Evolutionary conservation across 2,888 invertebrate genomes (phyloP), one percentile per base, ranked within the genome.

Genomic region (Julus scanicus): DNA sequence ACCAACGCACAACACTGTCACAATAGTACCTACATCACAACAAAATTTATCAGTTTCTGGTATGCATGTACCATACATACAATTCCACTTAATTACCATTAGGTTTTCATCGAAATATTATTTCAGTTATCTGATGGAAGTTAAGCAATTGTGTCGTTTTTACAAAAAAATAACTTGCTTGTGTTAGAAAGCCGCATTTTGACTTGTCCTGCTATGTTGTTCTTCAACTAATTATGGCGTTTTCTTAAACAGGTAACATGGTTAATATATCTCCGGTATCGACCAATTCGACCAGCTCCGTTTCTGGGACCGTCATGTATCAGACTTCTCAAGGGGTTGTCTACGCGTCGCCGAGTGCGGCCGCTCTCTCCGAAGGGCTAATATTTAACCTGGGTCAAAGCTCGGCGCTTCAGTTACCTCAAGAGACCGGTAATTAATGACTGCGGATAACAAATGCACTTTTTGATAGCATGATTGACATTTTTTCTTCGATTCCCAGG

Each of bases 301-400:
- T 89, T 39, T 89, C 89, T 80, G 89, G 89, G 84, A 91, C 92
- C 17, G 91, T 92, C 80, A 92, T 92, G 91, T 92, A 92, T 89
- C 92, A 92, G 88, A 92, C 92, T 1, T 91, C 92, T 9, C 92
- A 92, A 90, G 92, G 92, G 2, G 90, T 92, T 44, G 92, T 92
- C 84, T 92, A 92, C 90, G 92, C 92, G 80, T 91, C 92, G 4
- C 91, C 92, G n/a, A 91, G 89, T 13, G 90, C 90, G 5, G 90
- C 90, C 4, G 71, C 83, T 20, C 88, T 91, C 40, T 89, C 90
- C 2, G 91, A 91, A 86, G 91, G 92, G 49, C 91, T 91, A 87
- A 91, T 92, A 20, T 91, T 92, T 88, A 92, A 92, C 90, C 91
- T 92, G 88, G 92, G 91, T 87, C 92, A 92, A 89, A 44, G 20